phyloP scores from a whole-genome alignment of 2,797 vertebrate genomes.

The Vespertilio murinus region DNA sequence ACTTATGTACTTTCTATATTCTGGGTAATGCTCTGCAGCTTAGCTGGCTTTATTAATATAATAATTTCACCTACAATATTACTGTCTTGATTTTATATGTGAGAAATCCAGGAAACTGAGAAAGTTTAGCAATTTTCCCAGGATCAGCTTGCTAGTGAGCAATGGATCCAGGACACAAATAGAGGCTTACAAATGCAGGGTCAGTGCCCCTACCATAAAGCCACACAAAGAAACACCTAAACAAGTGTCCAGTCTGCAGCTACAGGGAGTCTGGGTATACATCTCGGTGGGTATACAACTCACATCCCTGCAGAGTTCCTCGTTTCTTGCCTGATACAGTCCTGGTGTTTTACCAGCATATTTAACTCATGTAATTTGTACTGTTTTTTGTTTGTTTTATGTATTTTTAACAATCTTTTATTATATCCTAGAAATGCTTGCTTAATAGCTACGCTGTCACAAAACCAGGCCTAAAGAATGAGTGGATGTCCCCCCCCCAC shows the following conservation, averaged over 20 bases:
- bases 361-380: constrained; percentile 1
- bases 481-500: neutral
- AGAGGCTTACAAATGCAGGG: neutral
- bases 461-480: neutral
- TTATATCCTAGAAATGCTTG: neutral
- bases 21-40: neutral
- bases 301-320: neutral
- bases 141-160: neutral
- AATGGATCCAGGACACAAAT: neutral
- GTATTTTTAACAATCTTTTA: constrained; percentile 9
- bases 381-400: constrained; percentile 34
- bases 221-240: neutral
- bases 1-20: neutral
- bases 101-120: neutral
- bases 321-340: neutral
- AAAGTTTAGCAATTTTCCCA: neutral
- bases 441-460: neutral
- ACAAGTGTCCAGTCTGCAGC: neutral
- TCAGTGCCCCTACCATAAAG: neutral
- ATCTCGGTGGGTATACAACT: neutral
- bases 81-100: neutral
- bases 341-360: constrained; percentile 2
- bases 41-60: neutral
- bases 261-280: neutral
- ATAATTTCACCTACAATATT: neutral